Evolutionary conservation across 1,140 invertebrate genomes (phyloP).

Genomic region (Myzus persicae): DNA sequence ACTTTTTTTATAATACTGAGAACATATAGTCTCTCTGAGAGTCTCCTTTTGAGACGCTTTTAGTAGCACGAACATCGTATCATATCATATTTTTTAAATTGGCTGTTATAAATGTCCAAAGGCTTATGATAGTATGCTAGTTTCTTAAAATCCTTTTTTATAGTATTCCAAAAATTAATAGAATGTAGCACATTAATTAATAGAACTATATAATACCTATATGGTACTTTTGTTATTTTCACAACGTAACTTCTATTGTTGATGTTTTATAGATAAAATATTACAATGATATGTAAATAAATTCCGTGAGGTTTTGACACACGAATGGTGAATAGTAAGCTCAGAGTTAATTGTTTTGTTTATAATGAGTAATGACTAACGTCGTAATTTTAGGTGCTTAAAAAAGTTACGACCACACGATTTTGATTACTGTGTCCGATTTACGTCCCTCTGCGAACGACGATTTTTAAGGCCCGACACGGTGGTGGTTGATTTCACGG

Average conservation of each 20-base stretch:
- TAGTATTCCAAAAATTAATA: background rate
- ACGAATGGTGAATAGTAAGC: background rate
- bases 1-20: background rate
- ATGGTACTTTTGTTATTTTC: background rate
- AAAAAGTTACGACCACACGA: background rate
- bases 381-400: background rate
- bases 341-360: background rate
- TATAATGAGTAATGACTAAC: background rate
- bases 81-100: background rate
- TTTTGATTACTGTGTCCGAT: background rate
- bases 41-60: background rate
- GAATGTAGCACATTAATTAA: background rate
- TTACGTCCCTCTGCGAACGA: background rate
- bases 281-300: background rate
- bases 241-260: background rate
- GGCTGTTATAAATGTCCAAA: background rate
- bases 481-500: background rate
- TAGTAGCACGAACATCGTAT: background rate
- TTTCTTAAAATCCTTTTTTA: background rate
- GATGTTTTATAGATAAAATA: background rate
- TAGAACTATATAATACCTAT: background rate
- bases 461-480: background rate
- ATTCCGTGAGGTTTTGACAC: background rate
- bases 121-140: background rate
- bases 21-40: background rate